Percentiles rank a stretch among this genome's conserved stretches.
Conservation (phyloP, 2,113 vertebrate species). For the Amazona vittata region DNA sequence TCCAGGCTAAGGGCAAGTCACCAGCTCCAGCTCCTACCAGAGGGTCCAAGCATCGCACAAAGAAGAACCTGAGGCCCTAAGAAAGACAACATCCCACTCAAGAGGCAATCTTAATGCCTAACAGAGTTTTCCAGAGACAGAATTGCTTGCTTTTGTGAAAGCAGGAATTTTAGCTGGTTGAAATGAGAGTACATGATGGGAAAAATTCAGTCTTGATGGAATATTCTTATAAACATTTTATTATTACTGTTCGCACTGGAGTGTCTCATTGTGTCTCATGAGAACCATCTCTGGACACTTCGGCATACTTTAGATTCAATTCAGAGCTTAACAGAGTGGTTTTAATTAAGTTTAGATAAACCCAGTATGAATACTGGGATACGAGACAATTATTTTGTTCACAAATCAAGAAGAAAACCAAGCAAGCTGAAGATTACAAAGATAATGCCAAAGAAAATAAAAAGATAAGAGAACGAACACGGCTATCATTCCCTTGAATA, state of each 20-base stretch:
- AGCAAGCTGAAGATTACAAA: slow-evolving; percentile 28
- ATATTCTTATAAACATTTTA: slow-evolving; percentile 15
- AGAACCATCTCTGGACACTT: slow-evolving; percentile 45
- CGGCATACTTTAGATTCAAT: slow-evolving; percentile 48
- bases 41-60: background rate
- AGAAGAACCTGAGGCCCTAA: background rate
- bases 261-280: background rate
- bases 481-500: slow-evolving; percentile 34
- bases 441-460: slow-evolving; percentile 48
- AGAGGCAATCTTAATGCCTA: background rate
- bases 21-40: background rate
- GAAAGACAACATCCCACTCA: background rate
- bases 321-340: slow-evolving; percentile 48
- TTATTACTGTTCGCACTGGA: background rate
- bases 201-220: background rate
- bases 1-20: background rate
- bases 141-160: background rate
- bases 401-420: slow-evolving; percentile 52
- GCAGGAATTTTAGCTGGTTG: background rate
- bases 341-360: slow-evolving; percentile 52
- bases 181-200: background rate
- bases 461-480: slow-evolving; percentile 42
- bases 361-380: slow-evolving; percentile 3
- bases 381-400: slow-evolving; percentile 59
- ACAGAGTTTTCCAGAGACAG: background rate